phyloP scores from a whole-genome alignment of 2,888 invertebrate genomes.

The Drosophila rellima region DNA sequence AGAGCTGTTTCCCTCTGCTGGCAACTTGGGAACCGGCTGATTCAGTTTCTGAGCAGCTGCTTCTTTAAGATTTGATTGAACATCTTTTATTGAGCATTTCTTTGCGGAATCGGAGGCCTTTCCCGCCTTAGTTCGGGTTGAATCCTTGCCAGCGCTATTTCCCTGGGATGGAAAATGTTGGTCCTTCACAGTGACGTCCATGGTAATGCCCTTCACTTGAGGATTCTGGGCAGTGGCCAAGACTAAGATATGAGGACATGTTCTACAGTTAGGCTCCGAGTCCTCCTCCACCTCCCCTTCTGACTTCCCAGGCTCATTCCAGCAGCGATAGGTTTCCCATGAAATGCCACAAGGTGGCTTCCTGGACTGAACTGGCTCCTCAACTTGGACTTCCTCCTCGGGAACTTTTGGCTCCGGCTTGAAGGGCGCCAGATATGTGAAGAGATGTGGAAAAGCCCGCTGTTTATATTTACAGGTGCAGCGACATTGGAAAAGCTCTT shows the following conservation, averaged over 20 bases:
- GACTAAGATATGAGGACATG: constrained; percentile 22
- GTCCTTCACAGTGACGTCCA: constrained; percentile 38
- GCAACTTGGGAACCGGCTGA: too few species aligned
- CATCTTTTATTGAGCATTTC: constrained; percentile 8
- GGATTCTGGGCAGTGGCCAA: constrained; percentile 2
- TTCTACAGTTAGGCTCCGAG: not conserved
- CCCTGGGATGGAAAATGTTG: constrained; percentile 29
- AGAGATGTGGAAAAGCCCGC: constrained; percentile 54
- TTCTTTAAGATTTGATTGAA: not conserved
- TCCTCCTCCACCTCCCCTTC: not conserved
- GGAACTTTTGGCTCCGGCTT: not conserved
- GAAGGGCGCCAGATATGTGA: constrained; percentile 59
- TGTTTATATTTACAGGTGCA: constrained; percentile 56
- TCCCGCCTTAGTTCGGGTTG: not conserved
- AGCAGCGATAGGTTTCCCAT: constrained; percentile 50
- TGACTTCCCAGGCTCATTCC: constrained; percentile 26
- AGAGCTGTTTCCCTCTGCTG: not conserved
- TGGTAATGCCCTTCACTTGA: constrained; percentile 3
- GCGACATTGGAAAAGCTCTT: constrained; percentile 39
- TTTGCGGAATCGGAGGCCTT: not conserved
- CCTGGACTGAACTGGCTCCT: not conserved
- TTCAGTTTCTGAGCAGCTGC: not conserved
- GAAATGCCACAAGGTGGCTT: constrained; percentile 56
- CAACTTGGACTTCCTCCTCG: not conserved
- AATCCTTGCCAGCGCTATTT: not conserved